Percentiles rank a stretch among this genome's conserved stretches.
Evolutionary conservation across 2,888 invertebrate genomes (phyloP).

Genomic region (Plusia festucae): DNA sequence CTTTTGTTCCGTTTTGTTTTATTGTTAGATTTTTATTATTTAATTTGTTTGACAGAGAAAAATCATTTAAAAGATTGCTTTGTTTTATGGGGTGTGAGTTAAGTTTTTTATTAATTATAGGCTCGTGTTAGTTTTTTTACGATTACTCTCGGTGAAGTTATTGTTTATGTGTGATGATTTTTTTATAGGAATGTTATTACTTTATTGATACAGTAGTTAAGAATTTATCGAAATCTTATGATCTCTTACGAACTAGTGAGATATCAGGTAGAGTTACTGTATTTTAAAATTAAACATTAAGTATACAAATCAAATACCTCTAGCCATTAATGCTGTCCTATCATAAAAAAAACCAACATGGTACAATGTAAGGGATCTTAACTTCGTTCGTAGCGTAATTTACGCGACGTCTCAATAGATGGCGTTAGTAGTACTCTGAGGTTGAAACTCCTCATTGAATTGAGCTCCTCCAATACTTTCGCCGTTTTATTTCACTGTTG

Average conservation of each 20-base stretch:
- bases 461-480: conserved; percentile 2
- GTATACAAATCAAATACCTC: too few species aligned
- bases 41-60: conserved; percentile 11
- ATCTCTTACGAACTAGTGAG: too few species aligned
- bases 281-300: too few species aligned
- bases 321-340: too few species aligned
- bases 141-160: not conserved
- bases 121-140: conserved; percentile 27
- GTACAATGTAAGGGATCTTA: not conserved
- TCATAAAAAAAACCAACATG: not conserved
- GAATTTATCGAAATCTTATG: too few species aligned
- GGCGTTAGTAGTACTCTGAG: conserved; percentile 49
- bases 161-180: too few species aligned
- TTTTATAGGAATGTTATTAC: not conserved
- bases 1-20: conserved; percentile 6
- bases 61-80: conserved; percentile 28
- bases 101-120: conserved; percentile 5
- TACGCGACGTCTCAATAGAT: conserved; percentile 41
- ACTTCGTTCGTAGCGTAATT: conserved; percentile 10
- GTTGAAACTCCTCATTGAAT: not conserved
- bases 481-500: not conserved
- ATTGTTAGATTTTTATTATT: not conserved
- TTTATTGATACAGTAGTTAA: too few species aligned
- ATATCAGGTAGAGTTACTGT: too few species aligned
- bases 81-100: conserved; percentile 13